A percentile compares a stretch with the other conserved stretches of the same genome.
These are phyloP conservation scores for Drosophila pseudotalamancana DNA, from an alignment of 2,888 invertebrate species.

Conservation along the genomic window DNA sequence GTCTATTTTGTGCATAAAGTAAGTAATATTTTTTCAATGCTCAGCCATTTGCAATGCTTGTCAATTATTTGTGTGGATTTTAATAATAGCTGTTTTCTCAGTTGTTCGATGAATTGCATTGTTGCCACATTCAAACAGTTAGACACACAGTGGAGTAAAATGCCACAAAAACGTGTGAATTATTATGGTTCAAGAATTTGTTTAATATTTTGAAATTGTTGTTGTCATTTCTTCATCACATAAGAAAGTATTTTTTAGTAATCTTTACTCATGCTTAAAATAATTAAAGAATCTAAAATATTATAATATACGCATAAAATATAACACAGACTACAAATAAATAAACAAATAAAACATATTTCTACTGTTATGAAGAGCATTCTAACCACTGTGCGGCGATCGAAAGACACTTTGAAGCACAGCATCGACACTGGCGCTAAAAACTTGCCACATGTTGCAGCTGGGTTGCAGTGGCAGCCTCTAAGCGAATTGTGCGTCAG, in stretches of 20 bases:
- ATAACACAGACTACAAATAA: too few species aligned
- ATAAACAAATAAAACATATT: too few species aligned
- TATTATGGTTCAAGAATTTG: too few species aligned
- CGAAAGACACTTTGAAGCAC: conserved; percentile 7
- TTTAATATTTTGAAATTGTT: too few species aligned
- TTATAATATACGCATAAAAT: too few species aligned
- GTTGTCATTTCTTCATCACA: too few species aligned
- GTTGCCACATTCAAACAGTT: conserved; percentile 33
- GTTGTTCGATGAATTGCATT: conserved; percentile 24
- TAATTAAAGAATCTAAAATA: too few species aligned
- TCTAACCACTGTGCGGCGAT: conserved; percentile 2
- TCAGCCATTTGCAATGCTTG: background rate
- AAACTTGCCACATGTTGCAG: conserved; percentile 47
- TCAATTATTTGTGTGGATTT: conserved; percentile 9
- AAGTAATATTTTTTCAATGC: background rate
- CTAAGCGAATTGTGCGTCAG: conserved; percentile 63
- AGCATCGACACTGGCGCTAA: conserved; percentile 9
- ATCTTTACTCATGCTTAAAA: too few species aligned
- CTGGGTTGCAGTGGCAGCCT: conserved; percentile 2
- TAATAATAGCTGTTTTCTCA: conserved; percentile 9
- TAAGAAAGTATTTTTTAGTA: too few species aligned
- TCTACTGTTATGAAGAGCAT: too few species aligned
- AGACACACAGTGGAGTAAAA: background rate
- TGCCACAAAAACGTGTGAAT: background rate
- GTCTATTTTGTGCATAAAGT: too few species aligned